Evolutionary conservation across 2,113 vertebrate species (phyloP).

Genomic region (Arothron firmamentum): DNA sequence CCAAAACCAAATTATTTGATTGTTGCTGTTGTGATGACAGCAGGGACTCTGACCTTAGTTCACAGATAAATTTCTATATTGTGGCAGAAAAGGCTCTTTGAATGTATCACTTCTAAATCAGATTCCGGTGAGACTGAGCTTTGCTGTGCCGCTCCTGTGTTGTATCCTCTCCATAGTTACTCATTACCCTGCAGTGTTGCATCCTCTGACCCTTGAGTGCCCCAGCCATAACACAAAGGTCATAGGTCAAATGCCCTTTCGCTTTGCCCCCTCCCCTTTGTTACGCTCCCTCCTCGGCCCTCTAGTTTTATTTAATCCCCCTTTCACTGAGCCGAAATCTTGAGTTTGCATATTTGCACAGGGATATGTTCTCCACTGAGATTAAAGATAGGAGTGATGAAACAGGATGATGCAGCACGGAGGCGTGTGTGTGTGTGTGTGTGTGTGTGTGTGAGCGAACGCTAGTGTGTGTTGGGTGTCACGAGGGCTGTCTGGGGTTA

Average conservation of each 20-base stretch:
- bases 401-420: constrained; percentile 27
- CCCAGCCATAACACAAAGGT: constrained; percentile 54
- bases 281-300: constrained; percentile 37
- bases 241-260: constrained; percentile 58
- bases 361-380: constrained; percentile 14
- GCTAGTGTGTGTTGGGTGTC: constrained; percentile 48
- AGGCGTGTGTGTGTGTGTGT: constrained; percentile 17
- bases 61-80: too few species aligned
- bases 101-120: constrained; percentile 7
- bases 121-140: not conserved
- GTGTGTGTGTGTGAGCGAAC: constrained; percentile 29
- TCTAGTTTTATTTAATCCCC: constrained; percentile 33
- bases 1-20: not conserved
- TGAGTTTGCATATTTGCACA: constrained; percentile 3
- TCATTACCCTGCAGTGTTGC: constrained; percentile 61
- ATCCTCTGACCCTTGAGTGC: constrained; percentile 53
- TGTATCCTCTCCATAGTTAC: constrained; percentile 52
- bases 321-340: constrained; percentile 27
- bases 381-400: constrained; percentile 12
- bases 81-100: too few species aligned
- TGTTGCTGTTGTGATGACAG: not conserved
- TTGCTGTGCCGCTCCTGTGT: constrained; percentile 18
- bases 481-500: constrained; percentile 67
- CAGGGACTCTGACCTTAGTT: not conserved
- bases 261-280: constrained; percentile 29